Percentiles rank a stretch among this genome's conserved stretches.
Conservation (phyloP, 2,113 vertebrate genomes). For the Synodontis membranacea region DNA sequence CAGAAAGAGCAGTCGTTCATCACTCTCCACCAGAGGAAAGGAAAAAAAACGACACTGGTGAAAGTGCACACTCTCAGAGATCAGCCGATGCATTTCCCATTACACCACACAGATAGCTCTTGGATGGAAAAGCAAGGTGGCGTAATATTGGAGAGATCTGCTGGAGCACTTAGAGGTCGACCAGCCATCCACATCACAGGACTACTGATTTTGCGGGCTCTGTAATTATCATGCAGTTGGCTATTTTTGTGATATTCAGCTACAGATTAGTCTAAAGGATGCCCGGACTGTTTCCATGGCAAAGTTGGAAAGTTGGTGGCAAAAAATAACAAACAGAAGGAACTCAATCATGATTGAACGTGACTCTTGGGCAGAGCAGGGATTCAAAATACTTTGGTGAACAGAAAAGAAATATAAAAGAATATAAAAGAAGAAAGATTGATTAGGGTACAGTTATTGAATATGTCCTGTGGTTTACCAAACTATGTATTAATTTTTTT, state of each 20-base stretch:
- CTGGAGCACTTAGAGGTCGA: conserved; percentile 68
- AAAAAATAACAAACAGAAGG: conserved; percentile 73
- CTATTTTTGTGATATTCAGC: conserved; percentile 75
- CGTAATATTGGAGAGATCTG: conserved; percentile 70
- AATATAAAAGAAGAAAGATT: conserved; percentile 12
- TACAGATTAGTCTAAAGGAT: conserved; percentile 72
- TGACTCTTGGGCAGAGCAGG: conserved; percentile 51
- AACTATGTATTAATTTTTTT: not conserved
- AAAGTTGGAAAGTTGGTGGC: conserved; percentile 65
- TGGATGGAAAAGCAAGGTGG: conserved; percentile 74
- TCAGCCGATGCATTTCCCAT: conserved; percentile 68
- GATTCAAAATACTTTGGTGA: conserved; percentile 16
- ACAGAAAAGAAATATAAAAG: conserved; percentile 24
- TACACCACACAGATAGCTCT: conserved; percentile 63
- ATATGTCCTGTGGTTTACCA: conserved; percentile 11
- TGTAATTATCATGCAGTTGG: conserved; percentile 71
- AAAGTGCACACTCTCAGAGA: conserved; percentile 37
- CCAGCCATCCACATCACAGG: conserved; percentile 75
- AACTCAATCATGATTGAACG: conserved; percentile 65
- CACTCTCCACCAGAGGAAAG: conserved; percentile 21
- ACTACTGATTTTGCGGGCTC: conserved; percentile 67
- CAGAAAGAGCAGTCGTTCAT: conserved; percentile 20
- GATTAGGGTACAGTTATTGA: conserved; percentile 19
- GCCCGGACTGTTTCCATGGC: conserved; percentile 72
- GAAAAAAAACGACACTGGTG: not conserved